Conservation (phyloP, 2,888 invertebrate species). For the Abrostola tripartita region DNA sequence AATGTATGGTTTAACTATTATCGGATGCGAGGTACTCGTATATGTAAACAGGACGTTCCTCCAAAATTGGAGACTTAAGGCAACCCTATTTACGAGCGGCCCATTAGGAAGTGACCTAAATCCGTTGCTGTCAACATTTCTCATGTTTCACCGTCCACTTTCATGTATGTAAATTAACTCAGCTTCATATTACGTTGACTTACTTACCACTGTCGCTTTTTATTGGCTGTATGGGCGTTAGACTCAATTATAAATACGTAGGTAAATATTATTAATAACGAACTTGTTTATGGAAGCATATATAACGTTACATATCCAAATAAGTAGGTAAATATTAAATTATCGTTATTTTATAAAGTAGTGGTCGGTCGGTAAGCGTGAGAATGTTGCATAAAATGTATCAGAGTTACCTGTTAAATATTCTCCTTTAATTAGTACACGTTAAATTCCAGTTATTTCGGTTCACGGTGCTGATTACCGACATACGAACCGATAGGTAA, state of each 20-base stretch:
- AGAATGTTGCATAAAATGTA: no score
- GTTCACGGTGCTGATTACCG: no score
- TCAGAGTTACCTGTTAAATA: no score
- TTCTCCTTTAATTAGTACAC: no score
- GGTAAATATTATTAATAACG: background rate
- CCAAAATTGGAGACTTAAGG: conserved; percentile 63
- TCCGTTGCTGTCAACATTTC: conserved; percentile 67
- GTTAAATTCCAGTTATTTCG: no score
- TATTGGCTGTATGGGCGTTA: conserved; percentile 6
- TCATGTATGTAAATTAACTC: conserved; percentile 57
- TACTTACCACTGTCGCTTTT: conserved; percentile 19
- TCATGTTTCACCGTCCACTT: conserved; percentile 58
- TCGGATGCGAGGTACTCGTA: conserved; percentile 42
- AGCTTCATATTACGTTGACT: conserved; percentile 38
- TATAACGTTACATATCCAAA: no score
- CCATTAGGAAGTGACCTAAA: conserved; percentile 71
- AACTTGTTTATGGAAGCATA: background rate
- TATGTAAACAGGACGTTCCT: conserved; percentile 63
- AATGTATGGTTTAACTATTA: conserved; percentile 33
- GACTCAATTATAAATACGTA: background rate
- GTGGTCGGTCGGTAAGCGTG: no score
- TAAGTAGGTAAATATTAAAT: no score
- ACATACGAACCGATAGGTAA: no score
- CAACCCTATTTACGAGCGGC: conserved; percentile 63
- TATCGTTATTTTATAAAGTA: no score